Conservation (phyloP, 1,140 invertebrate genomes). For the Bemisia tabaci region DNA sequence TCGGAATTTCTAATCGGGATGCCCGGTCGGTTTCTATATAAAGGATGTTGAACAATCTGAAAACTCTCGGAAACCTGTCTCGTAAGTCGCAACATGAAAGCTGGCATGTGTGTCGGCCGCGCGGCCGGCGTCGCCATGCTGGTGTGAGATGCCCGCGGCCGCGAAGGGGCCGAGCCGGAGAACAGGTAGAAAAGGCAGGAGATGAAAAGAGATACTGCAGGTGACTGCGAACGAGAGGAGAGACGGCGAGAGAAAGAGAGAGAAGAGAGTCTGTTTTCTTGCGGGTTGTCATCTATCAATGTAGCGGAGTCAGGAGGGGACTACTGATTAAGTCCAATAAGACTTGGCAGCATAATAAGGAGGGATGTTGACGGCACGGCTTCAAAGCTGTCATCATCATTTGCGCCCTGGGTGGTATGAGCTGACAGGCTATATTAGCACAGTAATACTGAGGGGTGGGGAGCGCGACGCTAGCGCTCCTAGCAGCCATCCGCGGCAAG, state of each 20-base stretch:
- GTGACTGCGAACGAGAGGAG: conserved; percentile 15
- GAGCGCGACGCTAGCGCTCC: conserved; percentile 27
- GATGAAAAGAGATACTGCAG: conserved; percentile 6
- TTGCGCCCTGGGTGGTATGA: conserved; percentile 35
- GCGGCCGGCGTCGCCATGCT: not conserved
- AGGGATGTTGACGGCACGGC: conserved; percentile 22
- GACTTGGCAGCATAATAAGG: conserved; percentile 8
- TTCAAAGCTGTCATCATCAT: conserved; percentile 36
- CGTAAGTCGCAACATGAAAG: not conserved
- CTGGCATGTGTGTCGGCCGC: not conserved
- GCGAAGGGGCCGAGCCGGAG: not conserved
- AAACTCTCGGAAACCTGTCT: not conserved
- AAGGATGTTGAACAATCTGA: not conserved
- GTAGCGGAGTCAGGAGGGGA: conserved; percentile 8
- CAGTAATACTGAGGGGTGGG: conserved; percentile 14
- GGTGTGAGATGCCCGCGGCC: not conserved
- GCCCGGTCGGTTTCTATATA: not conserved
- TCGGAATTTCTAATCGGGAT: not conserved
- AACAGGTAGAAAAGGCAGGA: not conserved
- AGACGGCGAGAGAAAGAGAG: conserved; percentile 12
- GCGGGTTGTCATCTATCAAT: conserved; percentile 16
- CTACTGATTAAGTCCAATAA: conserved; percentile 19
- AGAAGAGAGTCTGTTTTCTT: not conserved
- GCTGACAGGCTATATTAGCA: conserved; percentile 23
- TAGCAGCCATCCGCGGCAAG: conserved; percentile 18